phyloP scores from a whole-genome alignment of 2,113 vertebrate species.

The Terrapene triunguis region DNA sequence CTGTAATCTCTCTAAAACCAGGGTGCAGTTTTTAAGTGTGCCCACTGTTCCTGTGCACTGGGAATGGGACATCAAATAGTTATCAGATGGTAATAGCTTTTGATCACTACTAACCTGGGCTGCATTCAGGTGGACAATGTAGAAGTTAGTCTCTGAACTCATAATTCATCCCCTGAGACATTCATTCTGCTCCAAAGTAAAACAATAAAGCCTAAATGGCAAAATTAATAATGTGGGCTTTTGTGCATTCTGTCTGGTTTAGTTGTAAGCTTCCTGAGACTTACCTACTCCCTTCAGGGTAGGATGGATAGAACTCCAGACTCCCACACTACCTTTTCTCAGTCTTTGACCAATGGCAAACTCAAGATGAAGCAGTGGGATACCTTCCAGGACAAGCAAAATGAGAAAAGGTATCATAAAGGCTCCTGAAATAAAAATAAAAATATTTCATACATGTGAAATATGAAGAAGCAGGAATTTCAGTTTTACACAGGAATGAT shows the following conservation, averaged over 20 bases:
- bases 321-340: conserved; percentile 89
- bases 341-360: conserved; percentile 96
- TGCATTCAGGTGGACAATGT: neutral
- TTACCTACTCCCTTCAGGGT: conserved; percentile 90
- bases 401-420: conserved; percentile 99
- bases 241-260: neutral
- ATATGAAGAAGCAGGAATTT: neutral
- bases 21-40: neutral
- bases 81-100: neutral
- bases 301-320: conserved; percentile 92
- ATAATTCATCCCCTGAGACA: neutral
- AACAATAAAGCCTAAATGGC: neutral
- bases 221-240: neutral
- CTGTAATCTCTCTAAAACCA: neutral
- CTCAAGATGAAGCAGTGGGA: conserved; percentile 93
- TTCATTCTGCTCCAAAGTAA: neutral
- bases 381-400: conserved; percentile 93
- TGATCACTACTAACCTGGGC: neutral
- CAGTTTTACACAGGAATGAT: neutral
- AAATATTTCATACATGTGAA: neutral
- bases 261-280: conserved; percentile 47
- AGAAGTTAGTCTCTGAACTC: neutral
- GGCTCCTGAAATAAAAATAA: conserved; percentile 82
- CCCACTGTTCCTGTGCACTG: fast-evolving
- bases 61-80: neutral